Conservation (phyloP, 2,888 invertebrate species). For the Bombyx huttoni region DNA sequence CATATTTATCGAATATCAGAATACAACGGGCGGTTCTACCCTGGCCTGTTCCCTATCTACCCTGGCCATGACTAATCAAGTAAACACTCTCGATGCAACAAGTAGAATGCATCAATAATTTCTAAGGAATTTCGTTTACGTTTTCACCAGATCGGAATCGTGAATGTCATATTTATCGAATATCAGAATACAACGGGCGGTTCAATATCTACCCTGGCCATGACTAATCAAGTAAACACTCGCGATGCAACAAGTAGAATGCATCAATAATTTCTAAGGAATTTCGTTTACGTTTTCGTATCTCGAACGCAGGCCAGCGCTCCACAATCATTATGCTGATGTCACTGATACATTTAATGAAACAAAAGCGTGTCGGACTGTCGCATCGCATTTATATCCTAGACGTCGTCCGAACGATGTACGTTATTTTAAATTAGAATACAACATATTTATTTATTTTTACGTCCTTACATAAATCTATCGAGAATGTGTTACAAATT, state of each 20-base stretch:
- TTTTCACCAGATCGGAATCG: no score
- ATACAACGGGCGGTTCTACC: no score
- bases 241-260: not conserved
- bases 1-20: no score
- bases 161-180: no score
- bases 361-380: not conserved
- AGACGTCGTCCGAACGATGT: not conserved
- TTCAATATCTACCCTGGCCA: no score
- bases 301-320: not conserved
- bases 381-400: not conserved
- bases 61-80: no score
- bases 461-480: not conserved
- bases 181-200: no score
- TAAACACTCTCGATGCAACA: no score
- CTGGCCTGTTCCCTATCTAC: no score
- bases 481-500: slow-evolving; percentile 38
- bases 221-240: no score
- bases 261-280: not conserved
- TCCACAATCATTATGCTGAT: not conserved
- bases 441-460: not conserved
- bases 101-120: not conserved
- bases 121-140: not conserved
- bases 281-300: not conserved
- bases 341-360: not conserved
- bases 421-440: not conserved